Base-by-base conservation (phyloP, 2,888 invertebrate genomes). In the Sphinx pinastri region DNA sequence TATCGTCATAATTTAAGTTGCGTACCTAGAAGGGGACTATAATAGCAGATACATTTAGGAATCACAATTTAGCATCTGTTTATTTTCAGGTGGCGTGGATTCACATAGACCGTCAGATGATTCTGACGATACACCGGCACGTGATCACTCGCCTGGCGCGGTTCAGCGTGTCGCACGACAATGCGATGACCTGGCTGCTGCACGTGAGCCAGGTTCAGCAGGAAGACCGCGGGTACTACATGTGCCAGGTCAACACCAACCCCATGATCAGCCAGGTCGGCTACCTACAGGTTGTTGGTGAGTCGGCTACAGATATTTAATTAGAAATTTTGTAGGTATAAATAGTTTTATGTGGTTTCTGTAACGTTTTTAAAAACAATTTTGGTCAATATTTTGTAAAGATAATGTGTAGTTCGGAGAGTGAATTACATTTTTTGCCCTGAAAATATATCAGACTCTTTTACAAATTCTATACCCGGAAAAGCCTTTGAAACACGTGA, bases 191-290 rank as follows among this genome's bases (percentile, higher is more conserved):
- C 67, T 98, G 98, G 98, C 92, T 97, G 74, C 94, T 98, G 72
- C 98, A 98, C 90, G 98, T 98, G 79, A 97, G 96, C 87, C 97
- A 97, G 84, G 98, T 98, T 69, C 98, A 98, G 90, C 97, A 97
- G 85, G 97, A 98, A 83, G 98, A 98, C 91, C 95, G 98, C 55
- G 98, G 98, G 55, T 98, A 97, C 93, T 97, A 97, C 92, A 97
- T 97, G 97, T 98, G 97, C 90, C 97, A 98, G 93, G 95, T 95
- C 79, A 98, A 98, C 91, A 98, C 98, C 67, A 97, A 97, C 89
- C 98, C 98, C 0, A 98, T 98, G 98, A 98, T 98, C 86, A 98
- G 97, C 86, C 98, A 98, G 95, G 98, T 98, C 54, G 98, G 98
- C 71, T 98, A 97, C 87, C 95, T 98, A 58, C 98, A 98, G 93